Evolutionary conservation across 2,797 vertebrate genomes (phyloP), one percentile per base, ranked within the genome.

Genomic region (Sebastes nivosus): DNA sequence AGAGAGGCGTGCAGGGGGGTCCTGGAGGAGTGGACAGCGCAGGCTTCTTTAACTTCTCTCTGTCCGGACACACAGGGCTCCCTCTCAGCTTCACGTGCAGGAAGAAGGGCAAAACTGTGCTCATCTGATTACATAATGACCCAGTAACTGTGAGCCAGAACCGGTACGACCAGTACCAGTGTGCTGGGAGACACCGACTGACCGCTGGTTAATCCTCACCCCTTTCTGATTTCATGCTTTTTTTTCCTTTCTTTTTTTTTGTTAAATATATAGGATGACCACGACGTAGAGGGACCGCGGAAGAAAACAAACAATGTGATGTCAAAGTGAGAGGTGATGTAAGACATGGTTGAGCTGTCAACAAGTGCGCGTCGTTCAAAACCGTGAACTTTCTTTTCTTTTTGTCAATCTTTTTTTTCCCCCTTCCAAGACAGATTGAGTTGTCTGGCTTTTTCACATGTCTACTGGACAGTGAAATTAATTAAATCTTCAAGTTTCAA

Each of bases 71-170:
- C 79, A 81, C 80, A 71, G 78, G 83, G 68, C 86, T 82, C 52
- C 65, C 67, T 67, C 80, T 78, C 85, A 61, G 83, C 84, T 85
- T 59, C 81, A 85, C 75, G 81, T 36, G 72, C 79, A 64, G 82
- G 70, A 59, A 79, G 79, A 69, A 74, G 78, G 30, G 84, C 67
- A 81, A 81, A 52, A 67, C 83, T 83, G 84, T 61, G 85, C 82
- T 87, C 81, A 75, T 83, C 87, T 77, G 80, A 81, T 95, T 93
- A 93, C 94, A 94, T 94, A 95, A 95, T 94, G 93, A 90, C 83
- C 88, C 91, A 80, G 86, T 90, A 87, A 92, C 83, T 77, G 87
- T 42, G 81, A 88, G 85, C 61, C 85, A 78, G 93, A 87, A 93
- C 93, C 86, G 72, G 92, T 82, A 83, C 93, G 69, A 79, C 85